These are phyloP conservation scores for Nephrotoma guestfalica DNA, from an alignment of 2,888 invertebrate species.

Conservation along the genomic window DNA sequence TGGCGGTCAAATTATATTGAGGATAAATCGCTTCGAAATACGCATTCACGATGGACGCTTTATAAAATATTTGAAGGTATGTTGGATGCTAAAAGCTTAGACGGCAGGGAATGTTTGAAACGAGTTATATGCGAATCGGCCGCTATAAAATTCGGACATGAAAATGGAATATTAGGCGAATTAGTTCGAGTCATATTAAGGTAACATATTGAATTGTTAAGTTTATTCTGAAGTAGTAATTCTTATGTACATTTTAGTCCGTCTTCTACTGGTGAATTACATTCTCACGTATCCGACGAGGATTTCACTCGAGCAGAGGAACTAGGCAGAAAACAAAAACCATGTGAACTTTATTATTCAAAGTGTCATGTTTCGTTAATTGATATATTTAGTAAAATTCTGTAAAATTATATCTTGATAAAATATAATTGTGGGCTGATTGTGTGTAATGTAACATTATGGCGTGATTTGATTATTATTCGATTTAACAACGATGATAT, in stretches of 20 bases:
- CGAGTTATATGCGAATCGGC: constrained; percentile 65
- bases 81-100: constrained; percentile 43
- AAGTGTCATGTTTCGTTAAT: not conserved
- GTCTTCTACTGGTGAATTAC: constrained; percentile 49
- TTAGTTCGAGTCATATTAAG: constrained; percentile 60
- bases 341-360: constrained; percentile 15
- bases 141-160: constrained; percentile 47
- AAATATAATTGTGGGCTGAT: too few relatives aligned
- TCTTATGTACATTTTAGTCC: constrained; percentile 36
- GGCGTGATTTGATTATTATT: not conserved
- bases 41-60: constrained; percentile 46
- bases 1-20: not conserved
- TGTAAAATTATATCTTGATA: not conserved
- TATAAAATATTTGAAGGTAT: constrained; percentile 47
- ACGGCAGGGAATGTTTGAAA: constrained; percentile 54
- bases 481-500: not conserved
- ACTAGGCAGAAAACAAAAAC: constrained; percentile 39
- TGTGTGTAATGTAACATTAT: not conserved
- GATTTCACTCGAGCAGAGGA: constrained; percentile 61
- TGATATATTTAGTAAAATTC: not conserved
- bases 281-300: constrained; percentile 50
- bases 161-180: constrained; percentile 59
- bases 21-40: constrained; percentile 7
- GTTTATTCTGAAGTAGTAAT: not conserved
- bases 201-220: constrained; percentile 29